These are phyloP conservation scores for Trypoxylus dichotomus DNA, from an alignment of 1,140 invertebrate species.

Conservation along the genomic window DNA sequence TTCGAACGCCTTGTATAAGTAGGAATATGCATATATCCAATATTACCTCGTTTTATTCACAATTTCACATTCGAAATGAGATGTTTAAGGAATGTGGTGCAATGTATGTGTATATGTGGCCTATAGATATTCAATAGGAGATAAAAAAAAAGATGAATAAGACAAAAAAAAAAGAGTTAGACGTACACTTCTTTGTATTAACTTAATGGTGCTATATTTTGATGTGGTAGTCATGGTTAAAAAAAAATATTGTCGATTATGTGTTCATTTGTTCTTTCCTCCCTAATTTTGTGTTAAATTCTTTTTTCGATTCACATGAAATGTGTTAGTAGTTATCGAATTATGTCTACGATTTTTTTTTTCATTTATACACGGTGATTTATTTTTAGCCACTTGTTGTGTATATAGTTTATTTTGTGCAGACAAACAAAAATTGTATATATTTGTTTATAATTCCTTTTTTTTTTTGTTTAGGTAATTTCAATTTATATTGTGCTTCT, in stretches of 20 bases:
- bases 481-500: too few relatives aligned
- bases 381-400: not conserved
- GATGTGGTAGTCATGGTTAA: not conserved
- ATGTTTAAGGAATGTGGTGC: not conserved
- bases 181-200: constrained; percentile 11
- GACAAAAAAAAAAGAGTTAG: not conserved
- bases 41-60: not conserved
- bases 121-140: not conserved
- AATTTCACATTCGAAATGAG: not conserved
- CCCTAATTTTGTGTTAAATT: not conserved
- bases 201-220: constrained; percentile 9
- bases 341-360: not conserved
- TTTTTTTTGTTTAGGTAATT: too few relatives aligned
- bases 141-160: not conserved
- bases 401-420: not conserved
- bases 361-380: not conserved
- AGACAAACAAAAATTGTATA: not conserved
- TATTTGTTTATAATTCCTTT: too few relatives aligned
- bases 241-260: not conserved
- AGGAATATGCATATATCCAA: not conserved
- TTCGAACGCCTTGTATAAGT: not conserved
- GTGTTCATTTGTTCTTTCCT: not conserved
- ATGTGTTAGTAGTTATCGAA: not conserved
- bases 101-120: not conserved
- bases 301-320: not conserved